phyloP scores from a whole-genome alignment of 2,888 invertebrate genomes.

The Cosmia pyralina region DNA sequence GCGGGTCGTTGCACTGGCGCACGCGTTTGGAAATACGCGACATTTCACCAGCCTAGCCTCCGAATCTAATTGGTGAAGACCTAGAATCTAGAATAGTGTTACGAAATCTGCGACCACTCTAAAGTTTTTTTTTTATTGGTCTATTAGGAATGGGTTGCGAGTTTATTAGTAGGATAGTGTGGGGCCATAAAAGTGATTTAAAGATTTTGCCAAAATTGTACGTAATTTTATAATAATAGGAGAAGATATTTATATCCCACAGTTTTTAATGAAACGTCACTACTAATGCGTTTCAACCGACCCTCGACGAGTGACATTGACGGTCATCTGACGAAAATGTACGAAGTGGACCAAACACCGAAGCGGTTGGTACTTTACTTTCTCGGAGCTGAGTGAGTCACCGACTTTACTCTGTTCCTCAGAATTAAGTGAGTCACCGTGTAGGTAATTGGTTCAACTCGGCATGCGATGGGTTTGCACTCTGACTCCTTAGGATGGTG shows the following conservation, averaged over 20 bases:
- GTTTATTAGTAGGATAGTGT: not conserved
- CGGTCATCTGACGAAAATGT: not conserved
- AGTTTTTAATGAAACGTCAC: not conserved
- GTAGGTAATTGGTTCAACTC: conserved; percentile 1
- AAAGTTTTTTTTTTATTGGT: conserved; percentile 24
- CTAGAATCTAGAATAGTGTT: conserved; percentile 77
- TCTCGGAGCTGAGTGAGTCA: conserved; percentile 23
- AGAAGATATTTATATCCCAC: not conserved
- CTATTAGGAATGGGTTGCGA: not conserved
- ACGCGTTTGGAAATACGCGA: conserved; percentile 85
- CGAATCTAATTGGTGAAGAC: conserved; percentile 84
- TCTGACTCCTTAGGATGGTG: not conserved
- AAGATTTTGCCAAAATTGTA: not conserved
- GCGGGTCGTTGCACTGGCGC: conserved; percentile 82
- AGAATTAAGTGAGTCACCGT: conserved; percentile 22
- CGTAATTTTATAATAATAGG: not conserved
- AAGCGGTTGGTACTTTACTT: not conserved
- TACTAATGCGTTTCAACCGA: not conserved
- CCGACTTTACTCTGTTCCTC: too few species aligned
- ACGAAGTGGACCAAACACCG: not conserved
- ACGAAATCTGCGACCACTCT: conserved; percentile 38
- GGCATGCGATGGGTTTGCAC: not conserved
- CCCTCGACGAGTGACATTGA: not conserved
- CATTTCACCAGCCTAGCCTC: conserved; percentile 75
- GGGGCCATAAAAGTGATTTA: not conserved